Conservation (phyloP, 2,888 invertebrate species). For the Podabrus alpinus region DNA sequence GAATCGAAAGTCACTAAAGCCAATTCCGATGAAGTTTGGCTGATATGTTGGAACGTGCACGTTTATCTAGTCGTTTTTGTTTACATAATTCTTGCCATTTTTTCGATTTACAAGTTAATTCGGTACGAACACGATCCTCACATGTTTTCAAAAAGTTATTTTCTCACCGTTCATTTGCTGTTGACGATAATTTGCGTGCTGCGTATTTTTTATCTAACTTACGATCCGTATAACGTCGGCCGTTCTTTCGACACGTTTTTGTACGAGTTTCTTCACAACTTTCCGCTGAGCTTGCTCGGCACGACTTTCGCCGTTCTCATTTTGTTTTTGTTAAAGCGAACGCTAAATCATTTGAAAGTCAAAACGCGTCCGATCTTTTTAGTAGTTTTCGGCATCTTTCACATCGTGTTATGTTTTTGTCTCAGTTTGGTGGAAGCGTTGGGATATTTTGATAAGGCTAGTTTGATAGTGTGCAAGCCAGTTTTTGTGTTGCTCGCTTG, state of each 20-base stretch:
- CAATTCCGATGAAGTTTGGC: slow-evolving; percentile 65
- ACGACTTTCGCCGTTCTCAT: slow-evolving; percentile 89
- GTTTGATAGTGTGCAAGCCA: slow-evolving; percentile 77
- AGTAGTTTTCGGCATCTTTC: slow-evolving; percentile 76
- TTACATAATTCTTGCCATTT: slow-evolving; percentile 82
- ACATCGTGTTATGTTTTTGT: slow-evolving; percentile 79
- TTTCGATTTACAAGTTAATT: slow-evolving; percentile 84
- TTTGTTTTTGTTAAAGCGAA: slow-evolving; percentile 80
- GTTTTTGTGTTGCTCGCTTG: slow-evolving; percentile 85
- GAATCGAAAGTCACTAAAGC: slow-evolving; percentile 51
- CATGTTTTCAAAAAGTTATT: slow-evolving; percentile 85
- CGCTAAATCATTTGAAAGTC: slow-evolving; percentile 72
- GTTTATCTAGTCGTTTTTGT: slow-evolving; percentile 85
- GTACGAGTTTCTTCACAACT: slow-evolving; percentile 80
- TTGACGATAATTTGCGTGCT: slow-evolving; percentile 81
- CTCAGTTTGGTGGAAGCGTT: slow-evolving; percentile 76
- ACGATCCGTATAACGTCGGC: slow-evolving; percentile 90
- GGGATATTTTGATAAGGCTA: slow-evolving; percentile 52
- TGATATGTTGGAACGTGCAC: slow-evolving; percentile 89
- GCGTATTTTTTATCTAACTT: slow-evolving; percentile 84
- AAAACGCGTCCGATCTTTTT: slow-evolving; percentile 73
- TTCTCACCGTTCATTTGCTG: slow-evolving; percentile 82
- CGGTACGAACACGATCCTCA: slow-evolving; percentile 86
- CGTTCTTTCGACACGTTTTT: slow-evolving; percentile 76
- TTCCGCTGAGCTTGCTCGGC: slow-evolving; percentile 84